These are phyloP conservation scores for Drosophila gunungcola DNA, from an alignment of 1,140 invertebrate genomes.

Conservation along the genomic window DNA sequence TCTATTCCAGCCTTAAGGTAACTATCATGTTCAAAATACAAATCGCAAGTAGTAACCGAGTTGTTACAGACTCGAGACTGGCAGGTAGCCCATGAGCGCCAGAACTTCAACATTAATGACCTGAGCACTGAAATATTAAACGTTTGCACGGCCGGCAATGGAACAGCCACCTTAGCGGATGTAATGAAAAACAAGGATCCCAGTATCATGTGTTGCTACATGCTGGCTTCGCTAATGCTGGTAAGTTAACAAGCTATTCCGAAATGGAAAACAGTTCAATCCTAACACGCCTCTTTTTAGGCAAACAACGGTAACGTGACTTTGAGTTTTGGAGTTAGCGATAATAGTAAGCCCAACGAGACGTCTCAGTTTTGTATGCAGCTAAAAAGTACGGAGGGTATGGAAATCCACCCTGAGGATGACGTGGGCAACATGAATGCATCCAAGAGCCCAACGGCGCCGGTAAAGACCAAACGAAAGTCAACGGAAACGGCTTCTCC, in stretches of 20 bases:
- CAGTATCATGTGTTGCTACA: conserved; percentile 64
- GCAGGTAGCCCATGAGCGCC: conserved; percentile 74
- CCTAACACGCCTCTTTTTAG: conserved; percentile 5
- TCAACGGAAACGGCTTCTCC: background rate
- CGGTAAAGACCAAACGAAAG: conserved; percentile 8
- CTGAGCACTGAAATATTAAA: conserved; percentile 71
- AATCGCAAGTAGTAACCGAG: background rate
- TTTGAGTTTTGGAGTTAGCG: conserved; percentile 5
- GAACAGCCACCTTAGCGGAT: conserved; percentile 49
- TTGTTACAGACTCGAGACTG: conserved; percentile 65
- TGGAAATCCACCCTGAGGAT: conserved; percentile 62
- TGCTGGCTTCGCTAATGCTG: conserved; percentile 70
- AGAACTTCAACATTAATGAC: conserved; percentile 73
- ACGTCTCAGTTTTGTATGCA: conserved; percentile 48
- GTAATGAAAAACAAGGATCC: conserved; percentile 65
- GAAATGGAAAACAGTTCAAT: background rate
- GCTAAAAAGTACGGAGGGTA: conserved; percentile 33
- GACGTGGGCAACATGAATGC: conserved; percentile 57
- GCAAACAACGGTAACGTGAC: conserved; percentile 46
- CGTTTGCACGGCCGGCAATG: conserved; percentile 42
- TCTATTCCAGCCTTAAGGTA: conserved; percentile 16
- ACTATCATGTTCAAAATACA: background rate
- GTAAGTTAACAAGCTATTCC: conserved; percentile 35
- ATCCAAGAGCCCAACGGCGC: background rate
- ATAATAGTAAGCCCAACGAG: conserved; percentile 47